Evolutionary conservation across 2,797 vertebrate genomes (phyloP), one percentile per base, ranked within the genome.

Genomic region (Thaleichthys pacificus): DNA sequence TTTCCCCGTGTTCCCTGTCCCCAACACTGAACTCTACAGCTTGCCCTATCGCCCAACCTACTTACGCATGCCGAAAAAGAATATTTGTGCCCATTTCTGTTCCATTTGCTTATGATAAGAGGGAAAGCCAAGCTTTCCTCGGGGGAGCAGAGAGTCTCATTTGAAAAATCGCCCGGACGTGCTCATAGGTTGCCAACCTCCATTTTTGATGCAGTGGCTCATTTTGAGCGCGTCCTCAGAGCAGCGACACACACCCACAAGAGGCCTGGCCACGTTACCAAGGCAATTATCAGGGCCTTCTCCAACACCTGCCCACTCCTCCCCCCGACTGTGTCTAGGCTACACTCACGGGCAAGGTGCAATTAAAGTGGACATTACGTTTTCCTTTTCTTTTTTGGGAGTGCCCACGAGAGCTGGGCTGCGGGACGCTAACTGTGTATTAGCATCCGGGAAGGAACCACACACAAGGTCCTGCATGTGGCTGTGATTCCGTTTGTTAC

Each of bases 191-290:
- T 91, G 88, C 86, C 91, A 91, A 92, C 90, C 91, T 91, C 90
- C 87, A 89, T 92, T 91, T 89, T 85, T 89, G 85, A 91, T 90
- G 88, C 87, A 91, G 88, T 84, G 77, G 84, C 89, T 91, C 87
- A 88, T 90, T 92, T 88, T 87, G 82, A 87, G 84, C 77, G 80
- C 84, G 82, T 86, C 77, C 83, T 85, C 82, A 56, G 82, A 87
- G 84, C 85, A 75, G 32, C 68, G 63, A 69, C 75, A 68, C 70
- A 79, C 82, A 78, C 84, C 83, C 88, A 83, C 78, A 42, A 61
- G 86, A 81, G 83, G 85, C 75, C 83, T 73, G 73, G 80, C 77
- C 80, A 69, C 69, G 57, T 75, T 76, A 70, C 84, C 80, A 82
- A 87, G 80, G 86, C 87, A 92, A 91, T 93, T 92, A 93, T 80